Evolutionary conservation across 1,140 invertebrate genomes (phyloP), one percentile per base, ranked within the genome.

Genomic region (Ips typographus): DNA sequence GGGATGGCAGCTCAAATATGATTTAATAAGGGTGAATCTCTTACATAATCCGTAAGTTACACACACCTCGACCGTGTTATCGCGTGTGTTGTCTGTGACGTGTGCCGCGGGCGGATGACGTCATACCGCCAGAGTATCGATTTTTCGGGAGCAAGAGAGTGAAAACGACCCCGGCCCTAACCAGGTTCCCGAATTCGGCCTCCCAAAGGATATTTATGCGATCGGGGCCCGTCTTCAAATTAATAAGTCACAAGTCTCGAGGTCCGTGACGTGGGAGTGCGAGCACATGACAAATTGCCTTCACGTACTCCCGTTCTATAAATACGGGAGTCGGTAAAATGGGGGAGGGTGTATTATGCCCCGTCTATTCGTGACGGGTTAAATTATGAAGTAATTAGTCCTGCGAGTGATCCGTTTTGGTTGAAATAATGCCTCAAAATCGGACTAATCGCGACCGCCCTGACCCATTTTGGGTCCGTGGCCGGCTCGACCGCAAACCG

Each of bases 91-190:
- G 40, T 61, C 59, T 61, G 43, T 61, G 59, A 61, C 59, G 59
- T 58, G 56, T 61, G 43, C 41, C 59, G 47, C 59, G 59, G 59
- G 59, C 59, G 59, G 59, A 61, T 61, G 59, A 61, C 59, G 59
- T 61, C 59, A 61, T 47, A n/a, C 22, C 59, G 41, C n/a, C 41
- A 42, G 37, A 43, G 59, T 61, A 61, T 61, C 59, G 59, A 61
- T 61, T 61, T 61, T 61, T 6, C 6, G 41, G 4, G 41, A 39
- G 59, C 42, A 22, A 61, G 59, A 61, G 59, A 61, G 59, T 61
- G 59, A 61, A 61, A 61, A 61, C 59, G 6, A 42, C 41, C 37
- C 38, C 56, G 43, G 59, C 42, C 44, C 47, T 61, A 61, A 61
- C 59, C 37, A 42, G 59, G 59, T 61, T 61, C 47, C 59, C 38